phyloP scores from a whole-genome alignment of 2,113 vertebrate species.

The Grus americana region DNA sequence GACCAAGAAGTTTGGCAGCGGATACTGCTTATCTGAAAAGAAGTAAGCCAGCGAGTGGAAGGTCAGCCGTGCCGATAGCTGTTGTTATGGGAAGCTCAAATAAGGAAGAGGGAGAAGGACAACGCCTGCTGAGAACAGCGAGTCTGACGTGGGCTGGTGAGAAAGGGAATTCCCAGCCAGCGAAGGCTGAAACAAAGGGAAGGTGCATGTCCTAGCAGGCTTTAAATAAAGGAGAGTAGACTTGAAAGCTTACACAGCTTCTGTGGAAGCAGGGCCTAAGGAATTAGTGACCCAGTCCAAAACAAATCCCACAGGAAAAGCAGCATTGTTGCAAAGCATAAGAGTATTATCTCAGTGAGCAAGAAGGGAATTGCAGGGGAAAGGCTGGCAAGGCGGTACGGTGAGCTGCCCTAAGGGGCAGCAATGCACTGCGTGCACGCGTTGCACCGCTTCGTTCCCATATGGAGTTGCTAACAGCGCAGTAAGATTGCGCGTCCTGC shows the following conservation, averaged over 20 bases:
- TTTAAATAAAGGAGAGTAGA: not conserved
- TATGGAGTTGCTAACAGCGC: not conserved
- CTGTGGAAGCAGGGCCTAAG: not conserved
- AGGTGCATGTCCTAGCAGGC: not conserved
- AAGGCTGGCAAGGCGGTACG: not conserved
- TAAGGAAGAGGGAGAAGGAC: not conserved
- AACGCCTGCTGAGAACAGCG: not conserved
- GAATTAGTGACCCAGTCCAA: not conserved
- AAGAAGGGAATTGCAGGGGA: not conserved
- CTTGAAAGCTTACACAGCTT: not conserved
- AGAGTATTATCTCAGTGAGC: not conserved
- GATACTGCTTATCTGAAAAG: not conserved
- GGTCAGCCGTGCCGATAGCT: not conserved
- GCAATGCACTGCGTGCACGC: rapidly evolving
- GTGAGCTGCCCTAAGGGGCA: not conserved
- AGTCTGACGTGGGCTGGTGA: not conserved
- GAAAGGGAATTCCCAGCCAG: constrained; percentile 13
- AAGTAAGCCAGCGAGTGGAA: not conserved
- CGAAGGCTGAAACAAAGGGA: not conserved
- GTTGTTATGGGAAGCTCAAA: not conserved
- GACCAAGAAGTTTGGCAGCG: not conserved
- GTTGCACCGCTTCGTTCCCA: not conserved
- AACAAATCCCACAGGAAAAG: not conserved
- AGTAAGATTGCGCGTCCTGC: not conserved
- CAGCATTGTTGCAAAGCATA: not conserved